Percentiles rank a stretch among this genome's conserved stretches.
Evolutionary conservation across 2,797 vertebrate genomes (phyloP).

Genomic region (Gymnopithys bicolor): DNA sequence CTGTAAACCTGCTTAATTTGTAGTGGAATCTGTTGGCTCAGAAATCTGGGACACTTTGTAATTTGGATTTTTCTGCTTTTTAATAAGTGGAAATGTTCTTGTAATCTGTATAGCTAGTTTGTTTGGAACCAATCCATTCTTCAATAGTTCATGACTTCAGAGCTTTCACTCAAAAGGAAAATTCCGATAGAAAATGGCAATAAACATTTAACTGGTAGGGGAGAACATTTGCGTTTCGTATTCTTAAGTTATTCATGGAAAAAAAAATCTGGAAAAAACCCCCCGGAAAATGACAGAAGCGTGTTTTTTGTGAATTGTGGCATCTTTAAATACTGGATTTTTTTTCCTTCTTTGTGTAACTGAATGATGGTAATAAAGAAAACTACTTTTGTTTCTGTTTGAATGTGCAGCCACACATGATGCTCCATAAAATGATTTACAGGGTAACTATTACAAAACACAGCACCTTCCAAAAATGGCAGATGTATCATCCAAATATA

Average conservation of each 20-base stretch:
- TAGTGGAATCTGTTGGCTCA: neutral
- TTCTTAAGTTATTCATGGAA: neutral
- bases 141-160: neutral
- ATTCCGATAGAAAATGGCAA: neutral
- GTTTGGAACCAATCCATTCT: neutral
- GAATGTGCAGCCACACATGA: neutral
- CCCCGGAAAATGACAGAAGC: neutral
- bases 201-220: neutral
- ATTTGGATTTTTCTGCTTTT: neutral
- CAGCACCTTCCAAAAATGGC: constrained; percentile 12
- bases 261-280: neutral
- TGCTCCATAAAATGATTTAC: neutral
- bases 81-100: neutral
- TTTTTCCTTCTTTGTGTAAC: rapidly evolving
- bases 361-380: neutral
- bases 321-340: neutral
- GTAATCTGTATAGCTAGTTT: neutral
- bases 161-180: neutral
- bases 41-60: neutral
- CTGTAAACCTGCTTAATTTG: neutral
- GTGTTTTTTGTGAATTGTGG: neutral
- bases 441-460: neutral
- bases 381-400: neutral
- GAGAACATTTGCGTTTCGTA: neutral
- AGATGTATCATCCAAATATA: constrained; percentile 15